These are phyloP conservation scores for Gymnobelideus leadbeateri DNA, from an alignment of 2,113 vertebrate species.

Conservation along the genomic window DNA sequence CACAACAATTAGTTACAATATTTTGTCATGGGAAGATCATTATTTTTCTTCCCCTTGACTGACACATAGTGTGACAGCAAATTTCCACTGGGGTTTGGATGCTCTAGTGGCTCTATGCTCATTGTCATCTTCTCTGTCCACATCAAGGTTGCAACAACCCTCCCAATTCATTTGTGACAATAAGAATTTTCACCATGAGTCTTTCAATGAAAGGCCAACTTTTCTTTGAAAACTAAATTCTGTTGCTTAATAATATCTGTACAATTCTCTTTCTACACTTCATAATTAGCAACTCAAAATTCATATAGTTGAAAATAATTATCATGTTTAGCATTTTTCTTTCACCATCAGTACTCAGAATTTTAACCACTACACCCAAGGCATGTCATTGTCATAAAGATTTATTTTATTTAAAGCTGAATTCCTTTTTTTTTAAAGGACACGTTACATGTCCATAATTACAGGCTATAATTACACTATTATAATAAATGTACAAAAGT, in stretches of 20 bases:
- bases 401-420: not conserved
- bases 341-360: not conserved
- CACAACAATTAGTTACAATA: not conserved
- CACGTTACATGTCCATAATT: not conserved
- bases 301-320: not conserved
- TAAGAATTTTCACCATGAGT: not conserved
- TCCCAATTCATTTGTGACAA: not conserved
- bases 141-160: not conserved
- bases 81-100: not conserved
- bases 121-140: not conserved
- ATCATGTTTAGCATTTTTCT: not conserved
- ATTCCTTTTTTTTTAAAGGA: not conserved
- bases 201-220: not conserved
- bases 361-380: not conserved
- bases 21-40: not conserved
- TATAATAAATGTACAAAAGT: conserved; percentile 34
- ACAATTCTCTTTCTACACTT: not conserved
- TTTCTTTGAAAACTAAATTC: not conserved
- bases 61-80: not conserved
- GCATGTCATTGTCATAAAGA: not conserved
- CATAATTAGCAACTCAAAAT: not conserved
- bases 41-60: not conserved
- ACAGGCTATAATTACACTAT: not conserved
- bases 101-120: not conserved
- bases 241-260: not conserved